These are phyloP conservation scores for Ciconia maguari DNA, from an alignment of 2,113 vertebrate species.

Conservation along the genomic window DNA sequence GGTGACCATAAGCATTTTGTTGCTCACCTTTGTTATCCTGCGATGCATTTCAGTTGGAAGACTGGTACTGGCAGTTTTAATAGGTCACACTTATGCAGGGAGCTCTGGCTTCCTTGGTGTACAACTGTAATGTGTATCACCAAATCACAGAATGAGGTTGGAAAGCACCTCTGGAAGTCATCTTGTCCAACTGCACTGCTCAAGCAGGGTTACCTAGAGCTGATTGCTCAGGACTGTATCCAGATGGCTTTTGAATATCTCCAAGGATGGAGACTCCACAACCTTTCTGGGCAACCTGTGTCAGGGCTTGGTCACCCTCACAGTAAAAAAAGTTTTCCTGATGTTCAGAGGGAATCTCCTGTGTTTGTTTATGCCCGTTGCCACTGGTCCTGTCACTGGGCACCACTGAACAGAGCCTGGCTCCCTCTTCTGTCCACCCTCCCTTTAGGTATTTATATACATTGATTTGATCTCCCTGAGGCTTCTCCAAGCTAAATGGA, in stretches of 20 bases:
- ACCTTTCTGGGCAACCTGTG: neutral
- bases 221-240: neutral
- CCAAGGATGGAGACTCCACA: accelerated
- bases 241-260: neutral
- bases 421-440: neutral
- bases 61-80: neutral
- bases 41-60: neutral
- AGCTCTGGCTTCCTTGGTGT: neutral
- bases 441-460: neutral
- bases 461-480: neutral
- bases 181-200: neutral
- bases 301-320: neutral
- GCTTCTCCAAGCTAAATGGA: neutral
- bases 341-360: neutral
- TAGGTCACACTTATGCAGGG: neutral
- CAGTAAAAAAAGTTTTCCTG: neutral
- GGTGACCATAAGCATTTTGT: neutral
- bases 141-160: neutral
- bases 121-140: neutral
- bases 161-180: neutral
- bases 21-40: neutral
- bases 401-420: neutral
- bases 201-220: neutral
- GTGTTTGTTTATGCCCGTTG: neutral
- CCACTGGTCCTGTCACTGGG: neutral